Evolutionary conservation across 2,888 invertebrate species (phyloP).

Genomic region (Merodon equestris): DNA sequence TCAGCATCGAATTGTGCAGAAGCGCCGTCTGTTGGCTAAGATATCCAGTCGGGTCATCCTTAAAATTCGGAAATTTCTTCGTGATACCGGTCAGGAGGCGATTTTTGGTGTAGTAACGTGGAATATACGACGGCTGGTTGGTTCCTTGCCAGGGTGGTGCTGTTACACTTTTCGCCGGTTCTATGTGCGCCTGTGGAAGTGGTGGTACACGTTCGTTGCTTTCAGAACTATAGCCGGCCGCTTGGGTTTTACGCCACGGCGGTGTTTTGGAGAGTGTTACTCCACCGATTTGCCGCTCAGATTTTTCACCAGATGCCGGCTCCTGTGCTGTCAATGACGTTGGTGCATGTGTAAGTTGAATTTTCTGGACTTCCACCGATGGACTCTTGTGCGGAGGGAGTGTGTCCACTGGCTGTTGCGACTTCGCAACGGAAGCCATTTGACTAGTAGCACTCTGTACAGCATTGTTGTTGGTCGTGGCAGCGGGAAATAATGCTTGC

Average conservation of each 20-base stretch:
- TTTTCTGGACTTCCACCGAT: constrained; percentile 50
- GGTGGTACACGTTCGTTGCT: constrained; percentile 72
- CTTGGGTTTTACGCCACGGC: constrained; percentile 71
- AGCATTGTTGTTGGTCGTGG: constrained; percentile 31
- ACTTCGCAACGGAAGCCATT: constrained; percentile 52
- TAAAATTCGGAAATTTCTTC: constrained; percentile 85
- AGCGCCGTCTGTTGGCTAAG: constrained; percentile 93
- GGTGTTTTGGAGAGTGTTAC: constrained; percentile 71
- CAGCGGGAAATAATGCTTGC: constrained; percentile 43
- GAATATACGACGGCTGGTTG: constrained; percentile 32
- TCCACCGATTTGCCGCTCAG: constrained; percentile 69
- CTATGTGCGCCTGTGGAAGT: constrained; percentile 70
- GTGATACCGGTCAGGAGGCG: constrained; percentile 61
- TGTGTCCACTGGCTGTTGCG: constrained; percentile 63
- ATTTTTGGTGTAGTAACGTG: constrained; percentile 52
- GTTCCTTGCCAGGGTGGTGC: constrained; percentile 65
- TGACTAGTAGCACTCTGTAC: constrained; percentile 56
- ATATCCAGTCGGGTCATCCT: constrained; percentile 95
- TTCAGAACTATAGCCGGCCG: constrained; percentile 41
- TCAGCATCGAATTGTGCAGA: constrained; percentile 89
- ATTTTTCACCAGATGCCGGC: constrained; percentile 25
- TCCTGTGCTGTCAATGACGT: neutral
- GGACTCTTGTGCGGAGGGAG: constrained; percentile 41
- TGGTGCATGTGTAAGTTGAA: constrained; percentile 28
- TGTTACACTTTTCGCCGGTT: constrained; percentile 51